Base-by-base conservation (phyloP, 2,888 invertebrate species). In the Helicoverpa assulta region DNA sequence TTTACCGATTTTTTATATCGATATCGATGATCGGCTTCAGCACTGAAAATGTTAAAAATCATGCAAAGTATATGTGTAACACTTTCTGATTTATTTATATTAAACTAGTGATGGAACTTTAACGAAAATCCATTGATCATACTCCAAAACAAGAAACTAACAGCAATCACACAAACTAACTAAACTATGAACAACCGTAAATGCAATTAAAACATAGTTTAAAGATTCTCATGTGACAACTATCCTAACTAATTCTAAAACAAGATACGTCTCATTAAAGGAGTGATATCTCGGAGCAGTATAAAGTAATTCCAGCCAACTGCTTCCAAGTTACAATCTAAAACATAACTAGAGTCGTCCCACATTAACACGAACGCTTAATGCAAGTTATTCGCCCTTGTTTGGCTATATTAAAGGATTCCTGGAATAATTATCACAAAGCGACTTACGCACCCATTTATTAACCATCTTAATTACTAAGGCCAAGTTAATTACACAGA, bases 381-480 rank as follows among this genome's bases (percentile, higher is more conserved):
- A 88, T 86, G 87, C 85, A 86, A 91, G 89, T 89, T 90, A 91
- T 91, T 90, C 84, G 78, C 86, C 88, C 89, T 90, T 93, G 91
- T 93, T 94, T 90, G 91, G 91, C 91, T 91, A 91, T 92, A 93
- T 93, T 94, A 95, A 93, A 93, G 93, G 92, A 94, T 94, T 94
- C 93, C 90, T 89, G 86, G 91, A 92, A 93, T 94, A 91, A 93
- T 93, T 93, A 93, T 94, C 93, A 92, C 92, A 91, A 91, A 94
- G 93, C 93, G 91, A 92, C 92, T 94, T 90, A 94, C 94, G 91
- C 91, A 92, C 91, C 92, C 93, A 94, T 94, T 94, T 94, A 95
- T 94, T 93, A 95, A 94, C 92, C 93, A 94, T 93, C 93, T 94
- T 94, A 94, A 95, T 95, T 94, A 93, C 94, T 91, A 91, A 92